Conservation (phyloP, 2,888 invertebrate species). For the Rhabditoides inermis region DNA sequence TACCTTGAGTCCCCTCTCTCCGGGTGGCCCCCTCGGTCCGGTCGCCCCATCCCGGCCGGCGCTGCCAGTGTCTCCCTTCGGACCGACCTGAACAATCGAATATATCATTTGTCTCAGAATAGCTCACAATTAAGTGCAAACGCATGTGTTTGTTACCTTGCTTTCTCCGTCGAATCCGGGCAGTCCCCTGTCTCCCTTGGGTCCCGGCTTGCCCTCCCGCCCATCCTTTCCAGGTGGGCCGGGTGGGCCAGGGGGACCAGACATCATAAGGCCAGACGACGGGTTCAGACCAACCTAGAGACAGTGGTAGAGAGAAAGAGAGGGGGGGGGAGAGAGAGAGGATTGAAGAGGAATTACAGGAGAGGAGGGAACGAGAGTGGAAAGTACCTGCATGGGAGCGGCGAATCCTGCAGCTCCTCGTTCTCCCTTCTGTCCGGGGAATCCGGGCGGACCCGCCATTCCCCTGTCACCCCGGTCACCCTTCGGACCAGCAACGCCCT, state of each 20-base stretch:
- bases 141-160: too few relatives aligned
- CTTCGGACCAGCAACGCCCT: constrained; percentile 23
- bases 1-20: constrained; percentile 45
- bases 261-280: background rate
- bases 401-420: constrained; percentile 7
- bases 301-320: background rate
- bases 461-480: constrained; percentile 36
- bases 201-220: constrained; percentile 14
- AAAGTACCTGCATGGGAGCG: background rate
- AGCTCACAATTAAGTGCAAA: too few relatives aligned
- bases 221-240: constrained; percentile 28
- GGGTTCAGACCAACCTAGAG: too few relatives aligned
- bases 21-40: constrained; percentile 34
- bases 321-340: background rate
- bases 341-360: background rate
- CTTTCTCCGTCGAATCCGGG: constrained; percentile 51
- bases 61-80: constrained; percentile 45
- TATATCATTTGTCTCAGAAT: too few relatives aligned
- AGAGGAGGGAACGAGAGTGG: background rate
- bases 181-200: constrained; percentile 47
- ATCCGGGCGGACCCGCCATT: constrained; percentile 36
- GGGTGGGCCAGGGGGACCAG: constrained; percentile 16
- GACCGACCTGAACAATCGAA: constrained; percentile 34
- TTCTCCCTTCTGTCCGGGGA: constrained; percentile 35
- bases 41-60: constrained; percentile 42